These are phyloP conservation scores for Diacarnus erythraeanus DNA, from an alignment of 37 sponge, comb jelly and placozoan genomes.

Conservation along the genomic window DNA sequence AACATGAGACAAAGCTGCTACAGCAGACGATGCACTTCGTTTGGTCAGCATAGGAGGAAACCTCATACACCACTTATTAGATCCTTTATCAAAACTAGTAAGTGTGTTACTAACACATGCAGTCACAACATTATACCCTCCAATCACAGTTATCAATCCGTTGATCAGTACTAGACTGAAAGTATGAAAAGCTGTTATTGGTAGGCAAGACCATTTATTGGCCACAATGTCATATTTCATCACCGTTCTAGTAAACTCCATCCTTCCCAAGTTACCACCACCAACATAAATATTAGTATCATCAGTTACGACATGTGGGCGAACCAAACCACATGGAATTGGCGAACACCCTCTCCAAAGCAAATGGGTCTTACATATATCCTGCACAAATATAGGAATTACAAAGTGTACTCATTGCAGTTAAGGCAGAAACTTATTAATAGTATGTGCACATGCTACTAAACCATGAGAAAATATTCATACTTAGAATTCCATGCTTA, in stretches of 20 bases:
- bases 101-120: background rate
- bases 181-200: conserved; percentile 17
- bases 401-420: no score
- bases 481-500: no score
- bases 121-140: conserved; percentile 4
- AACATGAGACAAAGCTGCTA: background rate
- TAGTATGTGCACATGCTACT: no score
- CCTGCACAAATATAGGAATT: background rate
- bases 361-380: background rate
- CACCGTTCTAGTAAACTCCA: conserved; percentile 8
- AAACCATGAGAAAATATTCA: no score
- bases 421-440: no score
- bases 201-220: conserved; percentile 13
- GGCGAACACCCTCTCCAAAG: conserved; percentile 30
- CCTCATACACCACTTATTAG: conserved; percentile 11
- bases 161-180: conserved; percentile 11
- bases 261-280: conserved; percentile 7
- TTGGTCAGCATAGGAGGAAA: conserved; percentile 21
- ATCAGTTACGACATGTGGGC: conserved; percentile 17
- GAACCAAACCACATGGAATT: conserved; percentile 25
- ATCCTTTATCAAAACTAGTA: conserved; percentile 6
- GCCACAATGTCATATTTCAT: background rate
- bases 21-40: conserved; percentile 11
- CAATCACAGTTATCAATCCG: conserved; percentile 2
- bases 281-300: conserved; percentile 16